Conservation (phyloP, 2,113 vertebrate species). For the Tetrax tetrax region DNA sequence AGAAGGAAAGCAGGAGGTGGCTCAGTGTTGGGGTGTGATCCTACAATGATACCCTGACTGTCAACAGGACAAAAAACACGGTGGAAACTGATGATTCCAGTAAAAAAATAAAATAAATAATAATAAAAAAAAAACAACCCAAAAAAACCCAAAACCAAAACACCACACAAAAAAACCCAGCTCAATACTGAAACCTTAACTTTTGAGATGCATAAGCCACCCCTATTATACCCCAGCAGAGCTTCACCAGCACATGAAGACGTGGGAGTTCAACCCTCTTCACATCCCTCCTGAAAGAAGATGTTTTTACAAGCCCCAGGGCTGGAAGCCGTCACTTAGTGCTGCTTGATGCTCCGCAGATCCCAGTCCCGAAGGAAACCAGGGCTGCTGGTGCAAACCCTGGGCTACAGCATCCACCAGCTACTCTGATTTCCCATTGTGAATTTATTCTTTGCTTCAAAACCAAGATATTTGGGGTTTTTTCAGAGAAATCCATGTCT, state of each 20-base stretch:
- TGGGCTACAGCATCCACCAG: background rate
- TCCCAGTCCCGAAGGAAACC: background rate
- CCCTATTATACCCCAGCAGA: fast-evolving
- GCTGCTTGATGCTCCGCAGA: background rate
- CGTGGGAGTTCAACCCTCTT: background rate
- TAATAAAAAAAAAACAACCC: too few relatives aligned
- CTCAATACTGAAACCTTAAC: background rate
- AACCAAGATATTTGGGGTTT: too few relatives aligned
- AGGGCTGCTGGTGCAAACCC: background rate
- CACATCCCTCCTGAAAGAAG: background rate
- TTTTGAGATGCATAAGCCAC: background rate
- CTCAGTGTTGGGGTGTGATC: too few relatives aligned
- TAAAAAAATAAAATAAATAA: background rate
- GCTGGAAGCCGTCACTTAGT: background rate
- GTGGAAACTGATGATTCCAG: background rate
- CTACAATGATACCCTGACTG: background rate
- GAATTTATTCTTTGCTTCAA: background rate
- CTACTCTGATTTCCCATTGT: fast-evolving
- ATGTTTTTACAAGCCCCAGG: background rate
- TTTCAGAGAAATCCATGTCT: background rate
- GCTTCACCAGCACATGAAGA: background rate
- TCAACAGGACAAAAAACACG: background rate
- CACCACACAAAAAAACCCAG: too few relatives aligned
- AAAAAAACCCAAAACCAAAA: background rate
- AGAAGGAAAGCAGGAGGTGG: background rate